A percentile compares a stretch with the other conserved stretches of the same genome.
phyloP scores from a whole-genome alignment of 2,888 invertebrate species.

The Ptychoptera contaminata region DNA sequence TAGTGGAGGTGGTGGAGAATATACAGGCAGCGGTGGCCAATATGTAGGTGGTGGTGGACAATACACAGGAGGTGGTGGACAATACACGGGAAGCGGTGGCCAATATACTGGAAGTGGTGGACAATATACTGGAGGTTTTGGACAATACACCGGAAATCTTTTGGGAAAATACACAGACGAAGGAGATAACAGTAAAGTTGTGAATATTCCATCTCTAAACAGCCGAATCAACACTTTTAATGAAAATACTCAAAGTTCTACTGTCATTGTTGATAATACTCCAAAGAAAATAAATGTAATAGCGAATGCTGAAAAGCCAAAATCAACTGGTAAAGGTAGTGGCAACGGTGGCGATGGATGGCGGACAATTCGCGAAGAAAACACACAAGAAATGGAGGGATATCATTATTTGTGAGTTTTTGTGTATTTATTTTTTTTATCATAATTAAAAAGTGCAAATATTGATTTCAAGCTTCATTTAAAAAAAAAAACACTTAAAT shows the following conservation, averaged over 20 bases:
- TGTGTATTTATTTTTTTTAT: not conserved
- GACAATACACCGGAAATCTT: constrained; percentile 1
- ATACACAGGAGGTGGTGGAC: constrained; percentile 12
- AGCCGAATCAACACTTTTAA: too few relatives aligned
- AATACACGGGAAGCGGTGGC: constrained; percentile 2
- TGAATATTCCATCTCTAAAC: too few relatives aligned
- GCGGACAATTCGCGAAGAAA: constrained; percentile 37
- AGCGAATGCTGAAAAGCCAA: constrained; percentile 2
- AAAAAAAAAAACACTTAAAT: too few relatives aligned
- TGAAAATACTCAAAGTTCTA: too few relatives aligned
- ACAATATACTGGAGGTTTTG: constrained; percentile 12
- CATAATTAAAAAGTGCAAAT: not conserved
- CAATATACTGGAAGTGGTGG: constrained; percentile 2
- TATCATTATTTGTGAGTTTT: constrained; percentile 38
- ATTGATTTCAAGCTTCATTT: not conserved
- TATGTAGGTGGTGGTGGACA: constrained; percentile 11
- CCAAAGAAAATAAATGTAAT: too few relatives aligned
- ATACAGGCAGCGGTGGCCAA: constrained; percentile 13
- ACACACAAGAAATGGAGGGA: constrained; percentile 34
- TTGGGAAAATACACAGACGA: constrained; percentile 5
- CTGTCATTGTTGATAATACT: too few relatives aligned
- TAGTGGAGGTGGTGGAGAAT: constrained; percentile 16
- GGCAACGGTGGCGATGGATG: constrained; percentile 31
- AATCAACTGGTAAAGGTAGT: constrained; percentile 18
- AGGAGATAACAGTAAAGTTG: too few relatives aligned